Evolutionary conservation across 1,140 invertebrate genomes (phyloP).

Genomic region (Prorops nasuta): DNA sequence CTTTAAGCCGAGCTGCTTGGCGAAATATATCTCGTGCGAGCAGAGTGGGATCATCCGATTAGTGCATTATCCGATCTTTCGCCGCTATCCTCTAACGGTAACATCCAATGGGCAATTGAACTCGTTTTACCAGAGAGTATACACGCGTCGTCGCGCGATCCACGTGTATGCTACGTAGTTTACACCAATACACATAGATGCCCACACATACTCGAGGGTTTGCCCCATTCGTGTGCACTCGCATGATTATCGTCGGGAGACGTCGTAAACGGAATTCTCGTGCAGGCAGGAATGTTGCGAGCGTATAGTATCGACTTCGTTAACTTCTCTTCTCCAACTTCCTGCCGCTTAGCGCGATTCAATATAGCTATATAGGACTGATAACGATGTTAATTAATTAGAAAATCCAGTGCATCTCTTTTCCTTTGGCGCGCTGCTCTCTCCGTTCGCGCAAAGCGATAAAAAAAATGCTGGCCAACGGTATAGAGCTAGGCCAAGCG

Average conservation of each 20-base stretch:
- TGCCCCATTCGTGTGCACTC: not conserved
- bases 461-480: too few species aligned
- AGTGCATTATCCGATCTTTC: not conserved
- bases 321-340: too few species aligned
- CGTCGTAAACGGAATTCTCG: not conserved
- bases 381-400: too few species aligned
- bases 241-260: not conserved
- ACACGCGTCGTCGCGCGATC: not conserved
- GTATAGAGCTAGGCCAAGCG: too few species aligned
- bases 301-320: too few species aligned
- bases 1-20: not conserved
- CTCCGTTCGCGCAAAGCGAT: too few species aligned
- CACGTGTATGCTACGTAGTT: not conserved
- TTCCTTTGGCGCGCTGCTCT: too few species aligned
- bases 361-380: too few species aligned
- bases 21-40: not conserved
- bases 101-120: not conserved
- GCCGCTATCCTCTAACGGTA: not conserved
- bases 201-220: too few species aligned
- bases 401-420: too few species aligned
- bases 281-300: not conserved
- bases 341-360: too few species aligned
- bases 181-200: too few species aligned
- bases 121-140: not conserved
- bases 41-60: not conserved